Conservation (phyloP, 2,888 invertebrate genomes). For the Drosophila pseudotalamancana region DNA sequence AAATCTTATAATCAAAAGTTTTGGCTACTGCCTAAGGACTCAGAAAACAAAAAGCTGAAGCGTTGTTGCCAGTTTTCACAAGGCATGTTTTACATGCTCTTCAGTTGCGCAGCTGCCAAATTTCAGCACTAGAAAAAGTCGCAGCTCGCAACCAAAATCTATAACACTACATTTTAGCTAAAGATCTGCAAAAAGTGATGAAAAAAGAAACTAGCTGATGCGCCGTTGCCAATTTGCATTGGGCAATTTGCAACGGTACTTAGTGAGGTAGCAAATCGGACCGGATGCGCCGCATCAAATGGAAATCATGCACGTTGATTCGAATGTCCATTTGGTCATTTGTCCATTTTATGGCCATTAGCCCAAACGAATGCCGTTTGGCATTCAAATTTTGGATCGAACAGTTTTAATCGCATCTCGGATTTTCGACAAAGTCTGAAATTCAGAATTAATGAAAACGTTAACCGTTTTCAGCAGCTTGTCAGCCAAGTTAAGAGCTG, state of each 20-base stretch:
- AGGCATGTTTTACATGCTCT: no score
- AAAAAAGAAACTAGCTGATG: not conserved
- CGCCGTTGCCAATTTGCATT: not conserved
- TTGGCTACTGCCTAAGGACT: no score
- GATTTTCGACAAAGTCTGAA: no score
- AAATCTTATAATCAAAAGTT: no score
- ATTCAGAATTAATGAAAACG: constrained; percentile 62
- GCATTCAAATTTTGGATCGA: constrained; percentile 50
- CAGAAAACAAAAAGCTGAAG: no score
- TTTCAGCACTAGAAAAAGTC: not conserved
- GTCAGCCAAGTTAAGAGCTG: constrained; percentile 41
- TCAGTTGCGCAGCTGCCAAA: not conserved
- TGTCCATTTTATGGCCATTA: constrained; percentile 73
- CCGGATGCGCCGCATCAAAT: constrained; percentile 42
- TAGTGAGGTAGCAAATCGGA: constrained; percentile 20
- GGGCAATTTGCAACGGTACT: not conserved
- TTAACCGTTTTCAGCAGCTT: constrained; percentile 69
- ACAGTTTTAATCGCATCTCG: not conserved
- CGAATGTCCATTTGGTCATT: constrained; percentile 61
- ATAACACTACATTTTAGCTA: no score
- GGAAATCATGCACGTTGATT: constrained; percentile 56
- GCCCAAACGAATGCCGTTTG: constrained; percentile 63
- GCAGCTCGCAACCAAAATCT: no score
- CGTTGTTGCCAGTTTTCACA: not conserved
- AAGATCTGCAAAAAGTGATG: no score